Evolutionary conservation across 1,140 invertebrate genomes (phyloP).

Genomic region (Meloidogyne floridensis): DNA sequence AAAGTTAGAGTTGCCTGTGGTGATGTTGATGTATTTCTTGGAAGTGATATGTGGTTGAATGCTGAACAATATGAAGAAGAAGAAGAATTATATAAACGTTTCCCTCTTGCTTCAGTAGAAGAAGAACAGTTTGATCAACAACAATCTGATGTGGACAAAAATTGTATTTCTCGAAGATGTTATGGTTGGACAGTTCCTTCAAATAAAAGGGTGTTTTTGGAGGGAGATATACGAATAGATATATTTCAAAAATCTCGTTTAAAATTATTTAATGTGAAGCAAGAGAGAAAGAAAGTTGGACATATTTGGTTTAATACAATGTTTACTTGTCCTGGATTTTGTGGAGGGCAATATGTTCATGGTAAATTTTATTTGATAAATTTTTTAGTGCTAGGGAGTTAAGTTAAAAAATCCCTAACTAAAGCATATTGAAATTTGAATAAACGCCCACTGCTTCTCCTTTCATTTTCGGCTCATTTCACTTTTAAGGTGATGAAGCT

Average conservation of each 20-base stretch:
- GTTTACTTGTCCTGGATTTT: conserved; percentile 59
- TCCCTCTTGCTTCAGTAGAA: conserved; percentile 36
- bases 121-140: conserved; percentile 49
- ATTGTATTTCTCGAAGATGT: conserved; percentile 56
- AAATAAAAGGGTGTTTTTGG: conserved; percentile 56
- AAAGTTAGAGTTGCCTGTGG: conserved; percentile 48
- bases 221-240: conserved; percentile 63
- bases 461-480: neutral
- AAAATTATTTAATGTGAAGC: conserved; percentile 50
- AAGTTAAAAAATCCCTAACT: no score
- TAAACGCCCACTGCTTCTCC: no score
- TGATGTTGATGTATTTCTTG: conserved; percentile 53
- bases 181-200: conserved; percentile 61
- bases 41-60: conserved; percentile 47
- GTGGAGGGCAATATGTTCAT: conserved; percentile 51
- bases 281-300: conserved; percentile 55
- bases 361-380: conserved; percentile 41
- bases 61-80: conserved; percentile 52
- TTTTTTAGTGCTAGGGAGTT: no score
- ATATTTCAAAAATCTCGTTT: conserved; percentile 41
- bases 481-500: conserved; percentile 52
- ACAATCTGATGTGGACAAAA: conserved; percentile 16
- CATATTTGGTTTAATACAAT: conserved; percentile 66
- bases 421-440: no score
- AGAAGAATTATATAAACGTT: conserved; percentile 40